Evolutionary conservation across 2,888 invertebrate species (phyloP).

Genomic region (Leptinotarsa juncta): DNA sequence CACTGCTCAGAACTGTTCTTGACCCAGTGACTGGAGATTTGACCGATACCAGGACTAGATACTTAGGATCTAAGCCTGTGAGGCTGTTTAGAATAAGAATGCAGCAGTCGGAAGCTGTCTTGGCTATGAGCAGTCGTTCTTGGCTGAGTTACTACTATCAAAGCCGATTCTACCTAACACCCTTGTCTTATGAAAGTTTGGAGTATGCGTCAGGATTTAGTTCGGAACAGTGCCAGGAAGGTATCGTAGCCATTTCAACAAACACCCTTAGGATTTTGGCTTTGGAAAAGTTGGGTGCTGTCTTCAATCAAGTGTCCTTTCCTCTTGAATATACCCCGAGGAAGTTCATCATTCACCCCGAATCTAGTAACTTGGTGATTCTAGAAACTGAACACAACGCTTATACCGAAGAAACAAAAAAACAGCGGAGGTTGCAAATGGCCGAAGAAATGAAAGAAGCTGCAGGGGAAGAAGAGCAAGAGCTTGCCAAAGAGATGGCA

Average conservation of each 20-base stretch:
- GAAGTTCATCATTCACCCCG: slow-evolving; percentile 92
- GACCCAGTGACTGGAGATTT: slow-evolving; percentile 97
- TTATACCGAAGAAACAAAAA: slow-evolving; percentile 97
- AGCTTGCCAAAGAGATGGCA: slow-evolving; percentile 96
- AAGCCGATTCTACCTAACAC: slow-evolving; percentile 94
- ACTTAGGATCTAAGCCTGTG: slow-evolving; percentile 90
- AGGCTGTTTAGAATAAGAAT: slow-evolving; percentile 73
- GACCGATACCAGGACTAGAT: slow-evolving; percentile 96
- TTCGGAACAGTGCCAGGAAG: slow-evolving; percentile 98
- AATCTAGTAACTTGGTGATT: slow-evolving; percentile 89
- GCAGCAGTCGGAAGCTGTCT: slow-evolving; percentile 95
- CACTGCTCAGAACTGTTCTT: slow-evolving; percentile 90
- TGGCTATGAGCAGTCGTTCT: slow-evolving; percentile 97
- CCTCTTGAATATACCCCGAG: slow-evolving; percentile 96
- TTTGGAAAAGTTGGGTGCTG: slow-evolving; percentile 96
- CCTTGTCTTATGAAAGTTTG: slow-evolving; percentile 94
- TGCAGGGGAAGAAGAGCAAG: slow-evolving; percentile 94
- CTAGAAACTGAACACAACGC: slow-evolving; percentile 99
- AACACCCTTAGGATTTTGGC: slow-evolving; percentile 97
- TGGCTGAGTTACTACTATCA: slow-evolving; percentile 99
- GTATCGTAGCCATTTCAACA: slow-evolving; percentile 98
- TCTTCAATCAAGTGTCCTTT: slow-evolving; percentile 96
- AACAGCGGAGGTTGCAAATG: slow-evolving; percentile 91
- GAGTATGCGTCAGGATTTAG: slow-evolving; percentile 98
- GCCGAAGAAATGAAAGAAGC: slow-evolving; percentile 98